Evolutionary conservation across 2,797 vertebrate genomes (phyloP), one percentile per base, ranked within the genome.

Genomic region (Siniperca undulata): DNA sequence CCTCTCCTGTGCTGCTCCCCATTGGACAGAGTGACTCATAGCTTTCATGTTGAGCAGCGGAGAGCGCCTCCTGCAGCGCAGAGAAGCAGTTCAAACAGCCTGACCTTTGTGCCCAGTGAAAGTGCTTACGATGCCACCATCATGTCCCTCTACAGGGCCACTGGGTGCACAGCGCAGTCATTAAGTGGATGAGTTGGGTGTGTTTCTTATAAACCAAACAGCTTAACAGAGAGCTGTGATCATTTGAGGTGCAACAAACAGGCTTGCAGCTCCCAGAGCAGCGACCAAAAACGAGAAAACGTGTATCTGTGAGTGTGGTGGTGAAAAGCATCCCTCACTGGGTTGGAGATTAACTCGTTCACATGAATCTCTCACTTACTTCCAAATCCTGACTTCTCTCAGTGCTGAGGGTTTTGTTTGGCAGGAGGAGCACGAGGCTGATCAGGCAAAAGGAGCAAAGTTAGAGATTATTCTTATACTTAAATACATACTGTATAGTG

Each of bases 51-150:
- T 38, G 71, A 79, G 80, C 58, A 40, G 79, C 74, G 88, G 69
- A 89, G 89, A 34, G 86, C 34, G 75, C 86, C 86, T 92, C 93
- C 92, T 77, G 70, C 89, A 82, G 93, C 27, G 83, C 84, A 87
- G 89, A 82, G 90, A 80, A 72, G 78, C 84, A 88, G 84, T 94
- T 94, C 92, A 95, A 95, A 94, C 91, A 86, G 81, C 65, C 81
- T 94, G 94, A 95, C 95, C 93, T 95, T 96, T 95, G 80, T 86
- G 30, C 62, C 70, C 77, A 79, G 70, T 76, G 56, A 88, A 89
- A 91, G 80, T 58, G 72, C 78, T 85, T 56, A 27, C 67, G 78
- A 82, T 50, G 65, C 65, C 74, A 52, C 59, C 72, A 42, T 40
- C 34, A 2, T 59, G 80, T 84, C 80, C 40, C 74, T 67, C 19